Evolutionary conservation across 2,888 invertebrate species (phyloP).

Genomic region (Myathropa florea): DNA sequence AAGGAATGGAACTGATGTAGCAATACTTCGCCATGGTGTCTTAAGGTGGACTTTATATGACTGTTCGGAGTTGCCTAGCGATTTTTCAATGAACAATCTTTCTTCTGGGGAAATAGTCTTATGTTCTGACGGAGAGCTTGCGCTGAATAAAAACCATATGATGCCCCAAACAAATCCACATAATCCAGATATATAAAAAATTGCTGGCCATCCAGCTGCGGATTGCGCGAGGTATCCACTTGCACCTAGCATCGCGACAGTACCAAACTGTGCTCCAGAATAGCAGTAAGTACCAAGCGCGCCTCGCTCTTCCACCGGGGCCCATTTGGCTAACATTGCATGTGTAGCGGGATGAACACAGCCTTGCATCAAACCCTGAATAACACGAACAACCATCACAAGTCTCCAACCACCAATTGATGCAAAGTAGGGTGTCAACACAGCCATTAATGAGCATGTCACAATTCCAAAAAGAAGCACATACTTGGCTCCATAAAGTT

Average conservation of each 20-base stretch:
- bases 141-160: slow-evolving; percentile 84
- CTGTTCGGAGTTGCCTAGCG: slow-evolving; percentile 81
- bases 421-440: slow-evolving; percentile 87
- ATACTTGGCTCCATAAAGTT: slow-evolving; percentile 86
- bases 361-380: slow-evolving; percentile 87
- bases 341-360: slow-evolving; percentile 86
- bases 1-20: slow-evolving; percentile 89
- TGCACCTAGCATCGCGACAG: slow-evolving; percentile 86
- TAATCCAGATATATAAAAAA: slow-evolving; percentile 88
- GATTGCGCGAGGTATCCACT: slow-evolving; percentile 87
- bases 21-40: slow-evolving; percentile 89
- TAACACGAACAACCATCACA: slow-evolving; percentile 83
- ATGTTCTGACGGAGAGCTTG: slow-evolving; percentile 85
- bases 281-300: slow-evolving; percentile 85
- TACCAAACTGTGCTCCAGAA: slow-evolving; percentile 90
- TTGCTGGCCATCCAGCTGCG: slow-evolving; percentile 87
- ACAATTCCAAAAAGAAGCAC: slow-evolving; percentile 83
- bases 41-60: slow-evolving; percentile 73
- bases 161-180: slow-evolving; percentile 84
- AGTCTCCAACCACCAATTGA: slow-evolving; percentile 84
- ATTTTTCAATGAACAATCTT: slow-evolving; percentile 85
- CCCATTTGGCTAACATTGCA: slow-evolving; percentile 86
- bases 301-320: slow-evolving; percentile 86
- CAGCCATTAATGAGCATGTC: slow-evolving; percentile 85
- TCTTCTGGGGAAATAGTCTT: slow-evolving; percentile 85